Base-by-base conservation (phyloP, 2,888 invertebrate species). In the Trichacis sp. region DNA sequence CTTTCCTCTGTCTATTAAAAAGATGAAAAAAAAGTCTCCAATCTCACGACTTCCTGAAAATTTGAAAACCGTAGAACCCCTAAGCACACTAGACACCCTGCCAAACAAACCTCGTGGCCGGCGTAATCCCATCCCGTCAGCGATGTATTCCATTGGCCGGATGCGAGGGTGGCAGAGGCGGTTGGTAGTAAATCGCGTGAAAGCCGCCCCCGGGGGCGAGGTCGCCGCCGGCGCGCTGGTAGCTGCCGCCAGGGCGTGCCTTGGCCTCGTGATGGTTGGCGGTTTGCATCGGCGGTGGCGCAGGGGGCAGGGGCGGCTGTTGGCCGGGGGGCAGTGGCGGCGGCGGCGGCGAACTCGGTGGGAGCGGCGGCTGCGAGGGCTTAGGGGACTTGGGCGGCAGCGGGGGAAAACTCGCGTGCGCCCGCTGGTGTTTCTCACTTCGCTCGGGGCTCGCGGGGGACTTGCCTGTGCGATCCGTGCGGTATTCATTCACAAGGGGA, bases 401-500 rank as follows among this genome's bases (percentile, higher is more conserved):
- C 24, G 64, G 64, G 11, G 65, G 70, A 19, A 63, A 63, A 38
- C 47, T 36, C 43, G 9, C 14, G 42, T 29, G 14, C 47, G 19
- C 14, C 38, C 12, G 29, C 20, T 33, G 14, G n/a, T 15, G 15
- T 12, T 6, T 14, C 1, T n/a, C n/a, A 9, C 12, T 9, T 11
- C 36, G 9, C 60, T 68, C 65, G 56, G 73, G 71, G 69, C 71
- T 72, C 61, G 56, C 61, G 64, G 72, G 68, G 49, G 68, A 76
- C 75, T 80, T 75, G 76, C 81, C 81, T 77, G 80, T 73, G 64
- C 81, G 82, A 19, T n/a, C n/a, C n/a, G n/a, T n/a, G n/a, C n/a
- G 33, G 33, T 33, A 11, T 73, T 79, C 81, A 56, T 69, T 77
- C 46, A 78, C 63, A 30, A n/a, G n/a, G n/a, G 84, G 84, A 58